Conservation (phyloP, 2,888 invertebrate genomes). For the Conistra vaccinii region DNA sequence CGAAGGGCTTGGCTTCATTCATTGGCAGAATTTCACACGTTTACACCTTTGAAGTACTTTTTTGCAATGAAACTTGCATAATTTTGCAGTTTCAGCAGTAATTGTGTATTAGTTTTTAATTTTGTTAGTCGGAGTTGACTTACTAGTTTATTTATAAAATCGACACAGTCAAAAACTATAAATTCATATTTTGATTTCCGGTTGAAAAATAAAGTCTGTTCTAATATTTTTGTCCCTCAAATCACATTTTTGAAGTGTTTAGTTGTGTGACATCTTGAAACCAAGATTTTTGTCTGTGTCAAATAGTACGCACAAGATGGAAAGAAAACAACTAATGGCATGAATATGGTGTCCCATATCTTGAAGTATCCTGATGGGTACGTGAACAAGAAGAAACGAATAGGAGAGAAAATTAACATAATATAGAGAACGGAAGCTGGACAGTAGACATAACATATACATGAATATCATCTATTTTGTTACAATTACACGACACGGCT, state of each 20-base stretch:
- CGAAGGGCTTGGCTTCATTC: neutral
- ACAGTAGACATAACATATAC: constrained; percentile 53
- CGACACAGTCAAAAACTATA: constrained; percentile 52
- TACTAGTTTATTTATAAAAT: constrained; percentile 34
- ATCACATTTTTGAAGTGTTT: neutral
- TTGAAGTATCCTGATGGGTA: constrained; percentile 72
- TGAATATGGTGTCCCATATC: constrained; percentile 75
- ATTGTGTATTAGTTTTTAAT: constrained; percentile 8
- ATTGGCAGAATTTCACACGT: neutral
- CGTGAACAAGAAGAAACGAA: constrained; percentile 56
- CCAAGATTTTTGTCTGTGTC: constrained; percentile 47
- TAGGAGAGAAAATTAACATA: constrained; percentile 56
- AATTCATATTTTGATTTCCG: neutral
- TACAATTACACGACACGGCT: constrained; percentile 36
- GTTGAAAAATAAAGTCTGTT: neutral
- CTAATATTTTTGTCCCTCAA: neutral
- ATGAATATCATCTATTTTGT: constrained; percentile 54
- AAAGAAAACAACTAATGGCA: constrained; percentile 74
- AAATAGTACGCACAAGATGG: constrained; percentile 50
- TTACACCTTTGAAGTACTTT: neutral
- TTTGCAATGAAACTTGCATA: neutral
- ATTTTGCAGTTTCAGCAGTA: neutral
- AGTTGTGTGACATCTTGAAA: neutral
- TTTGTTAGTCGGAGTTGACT: constrained; percentile 66
- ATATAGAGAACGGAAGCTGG: constrained; percentile 63